Percentiles rank a stretch among this genome's conserved stretches.
These are phyloP conservation scores for Enteromius argenteus DNA, from an alignment of 2,797 vertebrate genomes.

Conservation along the genomic window DNA sequence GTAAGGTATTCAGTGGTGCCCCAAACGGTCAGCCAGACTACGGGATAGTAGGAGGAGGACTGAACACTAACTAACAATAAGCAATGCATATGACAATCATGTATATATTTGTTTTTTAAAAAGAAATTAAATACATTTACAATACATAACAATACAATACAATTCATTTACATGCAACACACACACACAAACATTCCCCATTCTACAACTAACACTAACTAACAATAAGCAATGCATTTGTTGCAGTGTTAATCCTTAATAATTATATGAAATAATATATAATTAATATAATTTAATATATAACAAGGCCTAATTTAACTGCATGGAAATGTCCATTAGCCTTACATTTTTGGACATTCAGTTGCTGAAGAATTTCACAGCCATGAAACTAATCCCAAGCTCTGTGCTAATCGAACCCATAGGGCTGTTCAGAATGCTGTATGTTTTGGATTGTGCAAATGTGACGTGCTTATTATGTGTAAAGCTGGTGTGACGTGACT, in stretches of 20 bases:
- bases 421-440: slow-evolving; percentile 28
- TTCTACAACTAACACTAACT: too few species aligned
- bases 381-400: background rate
- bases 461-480: slow-evolving; percentile 26
- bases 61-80: background rate
- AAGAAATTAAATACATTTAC: too few species aligned
- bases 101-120: too few species aligned
- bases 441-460: slow-evolving; percentile 41
- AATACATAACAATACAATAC: too few species aligned
- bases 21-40: too few species aligned
- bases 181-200: too few species aligned
- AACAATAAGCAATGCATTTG: background rate
- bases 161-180: too few species aligned
- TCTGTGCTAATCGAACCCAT: slow-evolving; percentile 21
- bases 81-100: background rate
- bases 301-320: background rate
- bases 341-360: background rate
- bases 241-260: background rate
- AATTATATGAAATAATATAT: background rate
- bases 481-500: slow-evolving; percentile 55
- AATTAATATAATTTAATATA: too few species aligned
- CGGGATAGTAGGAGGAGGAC: too few species aligned
- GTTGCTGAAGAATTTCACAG: background rate
- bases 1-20: too few species aligned
- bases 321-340: background rate